Conservation (phyloP, 2,888 invertebrate species). For the Apoderus coryli region DNA sequence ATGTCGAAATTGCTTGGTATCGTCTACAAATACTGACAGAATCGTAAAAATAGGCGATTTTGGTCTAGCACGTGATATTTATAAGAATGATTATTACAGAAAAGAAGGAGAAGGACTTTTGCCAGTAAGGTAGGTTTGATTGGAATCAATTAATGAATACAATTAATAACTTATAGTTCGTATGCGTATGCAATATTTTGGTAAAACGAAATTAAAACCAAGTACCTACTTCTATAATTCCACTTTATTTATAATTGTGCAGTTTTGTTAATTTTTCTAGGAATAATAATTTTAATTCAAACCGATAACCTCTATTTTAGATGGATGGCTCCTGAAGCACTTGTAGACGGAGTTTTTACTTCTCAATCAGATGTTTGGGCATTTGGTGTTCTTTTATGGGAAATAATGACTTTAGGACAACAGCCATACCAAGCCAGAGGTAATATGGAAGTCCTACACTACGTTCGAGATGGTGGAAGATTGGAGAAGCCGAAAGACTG, state of each 20-base stretch:
- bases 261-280: no score
- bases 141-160: neutral
- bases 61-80: conserved; percentile 90
- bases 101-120: conserved; percentile 84
- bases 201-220: no score
- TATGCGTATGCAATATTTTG: no score
- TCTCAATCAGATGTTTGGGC: conserved; percentile 97
- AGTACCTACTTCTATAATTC: no score
- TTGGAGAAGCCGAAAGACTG: conserved; percentile 73
- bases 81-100: conserved; percentile 93
- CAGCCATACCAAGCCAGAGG: conserved; percentile 92
- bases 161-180: no score
- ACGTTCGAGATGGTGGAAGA: conserved; percentile 76
- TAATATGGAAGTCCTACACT: conserved; percentile 82
- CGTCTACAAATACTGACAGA: conserved; percentile 49
- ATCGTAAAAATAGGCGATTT: conserved; percentile 97
- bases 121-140: conserved; percentile 46
- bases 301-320: conserved; percentile 30
- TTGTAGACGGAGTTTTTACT: conserved; percentile 91
- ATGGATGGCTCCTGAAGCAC: conserved; percentile 97
- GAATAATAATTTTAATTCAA: no score
- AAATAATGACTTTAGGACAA: conserved; percentile 89
- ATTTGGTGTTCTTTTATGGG: conserved; percentile 90
- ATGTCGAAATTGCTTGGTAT: conserved; percentile 89
- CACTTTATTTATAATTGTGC: no score